Conservation (phyloP, 1,140 invertebrate genomes). For the Drosophila pallidifrons region DNA sequence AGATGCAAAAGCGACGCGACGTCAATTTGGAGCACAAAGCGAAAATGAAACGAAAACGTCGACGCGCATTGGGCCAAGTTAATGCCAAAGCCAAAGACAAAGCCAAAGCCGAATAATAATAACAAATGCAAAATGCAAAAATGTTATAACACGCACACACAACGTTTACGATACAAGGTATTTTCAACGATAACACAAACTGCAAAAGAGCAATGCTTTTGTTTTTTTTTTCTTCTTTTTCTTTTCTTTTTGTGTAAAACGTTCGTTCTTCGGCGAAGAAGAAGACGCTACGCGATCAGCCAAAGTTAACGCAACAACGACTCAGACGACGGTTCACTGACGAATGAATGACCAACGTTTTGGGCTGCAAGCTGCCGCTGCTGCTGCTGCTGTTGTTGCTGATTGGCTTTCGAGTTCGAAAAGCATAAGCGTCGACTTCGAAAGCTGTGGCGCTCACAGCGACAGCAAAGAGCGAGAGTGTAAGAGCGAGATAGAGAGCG, state of each 20-base stretch:
- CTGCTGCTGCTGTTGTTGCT: slow-evolving; percentile 26
- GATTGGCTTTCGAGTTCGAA: slow-evolving; percentile 54
- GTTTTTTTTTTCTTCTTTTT: neutral
- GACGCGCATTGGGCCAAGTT: slow-evolving; percentile 13
- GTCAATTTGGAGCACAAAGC: slow-evolving; percentile 49
- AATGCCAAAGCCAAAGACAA: slow-evolving; percentile 25
- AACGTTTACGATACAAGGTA: slow-evolving; percentile 3
- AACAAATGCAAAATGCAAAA: slow-evolving; percentile 57
- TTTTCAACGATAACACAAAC: slow-evolving; percentile 6
- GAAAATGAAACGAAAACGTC: slow-evolving; percentile 51
- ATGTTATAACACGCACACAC: slow-evolving; percentile 52
- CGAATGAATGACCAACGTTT: slow-evolving; percentile 75
- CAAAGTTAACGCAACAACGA: slow-evolving; percentile 27
- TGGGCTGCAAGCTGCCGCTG: slow-evolving; percentile 50
- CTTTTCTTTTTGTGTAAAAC: slow-evolving; percentile 49
- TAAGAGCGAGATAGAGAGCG: neutral
- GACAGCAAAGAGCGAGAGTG: slow-evolving; percentile 2
- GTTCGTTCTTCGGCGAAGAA: slow-evolving; percentile 77
- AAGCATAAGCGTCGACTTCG: slow-evolving; percentile 56
- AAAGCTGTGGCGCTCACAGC: slow-evolving; percentile 33
- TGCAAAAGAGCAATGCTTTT: slow-evolving; percentile 23
- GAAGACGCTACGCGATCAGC: slow-evolving; percentile 57
- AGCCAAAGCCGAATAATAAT: slow-evolving; percentile 29
- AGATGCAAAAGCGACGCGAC: slow-evolving; percentile 46
- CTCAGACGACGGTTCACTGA: slow-evolving; percentile 65